Conservation (phyloP, 1,140 invertebrate genomes). For the Rhagoletis pomonella region DNA sequence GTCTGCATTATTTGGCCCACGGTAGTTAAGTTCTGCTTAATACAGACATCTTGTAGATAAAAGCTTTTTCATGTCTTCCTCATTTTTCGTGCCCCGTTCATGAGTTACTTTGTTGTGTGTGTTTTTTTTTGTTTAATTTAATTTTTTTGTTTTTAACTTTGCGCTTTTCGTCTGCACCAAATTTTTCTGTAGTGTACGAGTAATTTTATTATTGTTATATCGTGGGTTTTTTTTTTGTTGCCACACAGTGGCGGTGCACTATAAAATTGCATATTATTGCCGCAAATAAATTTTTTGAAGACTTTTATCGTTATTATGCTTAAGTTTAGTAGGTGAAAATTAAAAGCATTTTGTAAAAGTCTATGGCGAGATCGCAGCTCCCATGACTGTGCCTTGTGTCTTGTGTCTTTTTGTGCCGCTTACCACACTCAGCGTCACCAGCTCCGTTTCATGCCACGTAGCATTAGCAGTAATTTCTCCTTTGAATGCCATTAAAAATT, state of each 20-base stretch:
- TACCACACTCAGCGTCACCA: background rate
- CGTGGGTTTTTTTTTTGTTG: background rate
- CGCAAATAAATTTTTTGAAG: slow-evolving; percentile 32
- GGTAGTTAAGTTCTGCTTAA: slow-evolving; percentile 45
- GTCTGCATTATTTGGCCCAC: slow-evolving; percentile 21
- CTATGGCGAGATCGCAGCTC: no score
- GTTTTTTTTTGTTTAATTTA: background rate
- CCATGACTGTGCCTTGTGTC: no score
- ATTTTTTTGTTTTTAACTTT: slow-evolving; percentile 10
- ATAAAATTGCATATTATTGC: slow-evolving; percentile 39
- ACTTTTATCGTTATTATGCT: slow-evolving; percentile 21
- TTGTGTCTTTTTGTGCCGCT: background rate
- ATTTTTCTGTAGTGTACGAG: background rate
- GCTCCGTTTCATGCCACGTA: background rate
- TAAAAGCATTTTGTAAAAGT: slow-evolving; percentile 19
- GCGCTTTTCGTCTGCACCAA: slow-evolving; percentile 23
- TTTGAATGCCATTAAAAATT: slow-evolving; percentile 39
- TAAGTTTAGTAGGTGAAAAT: slow-evolving; percentile 38
- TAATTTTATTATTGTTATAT: background rate
- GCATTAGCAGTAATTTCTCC: slow-evolving; percentile 34
- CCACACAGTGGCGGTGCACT: slow-evolving; percentile 4
- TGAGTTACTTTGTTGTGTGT: background rate
- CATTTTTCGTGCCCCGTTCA: slow-evolving; percentile 10
- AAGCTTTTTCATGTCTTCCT: slow-evolving; percentile 56
- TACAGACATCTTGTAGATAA: slow-evolving; percentile 57